Base-by-base conservation (phyloP, 1,140 invertebrate genomes). In the Panulirus ornatus region DNA sequence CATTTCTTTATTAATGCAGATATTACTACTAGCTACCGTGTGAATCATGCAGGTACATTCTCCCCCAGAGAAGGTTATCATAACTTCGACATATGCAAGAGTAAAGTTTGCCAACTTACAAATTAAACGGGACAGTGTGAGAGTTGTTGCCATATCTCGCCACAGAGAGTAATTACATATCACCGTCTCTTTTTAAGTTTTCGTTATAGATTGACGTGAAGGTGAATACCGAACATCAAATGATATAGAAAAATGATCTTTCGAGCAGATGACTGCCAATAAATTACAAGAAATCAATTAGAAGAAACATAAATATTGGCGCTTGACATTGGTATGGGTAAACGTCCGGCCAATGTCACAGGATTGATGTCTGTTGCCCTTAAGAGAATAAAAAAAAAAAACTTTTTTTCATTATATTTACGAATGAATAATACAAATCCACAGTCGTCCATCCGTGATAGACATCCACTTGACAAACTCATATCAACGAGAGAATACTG, bases 61-160 rank as follows among this genome's bases (percentile, higher is more conserved):
- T 44, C 9, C 75, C 40, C 85, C 30, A 16, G 54, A 27, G n/a
- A 47, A 88, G 38, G 51, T 44, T 63, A 63, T 79, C 85, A 79
- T 66, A 88, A 88, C 75, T 88, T 78, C 54, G 42, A 76, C 84
- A 76, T 51, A 75, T 88, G 85, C 85, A 47, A 78, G 75, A 79
- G 75, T 76, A 70, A 87, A 87, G 51, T 87, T 78, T 75, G 71
- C 71, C 14, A 87, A 86, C 84, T 86, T 75, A 86, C 84, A 86
- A 86, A 87, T 87, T 78, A 87, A 87, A 88, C 85, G 85, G 54
- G 75, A 79, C 75, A 79, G 85, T 81, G 85, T 40, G 84, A 78
- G 44, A 27, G 14, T 30, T 27, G 38, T n/a, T 88, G 85, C 85
- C 85, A 70, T 8, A 22, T 88, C 75, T 79, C 85, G 73, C 85